Conservation (phyloP, 2,797 vertebrate species). For the Scomberomorus guttatus region DNA sequence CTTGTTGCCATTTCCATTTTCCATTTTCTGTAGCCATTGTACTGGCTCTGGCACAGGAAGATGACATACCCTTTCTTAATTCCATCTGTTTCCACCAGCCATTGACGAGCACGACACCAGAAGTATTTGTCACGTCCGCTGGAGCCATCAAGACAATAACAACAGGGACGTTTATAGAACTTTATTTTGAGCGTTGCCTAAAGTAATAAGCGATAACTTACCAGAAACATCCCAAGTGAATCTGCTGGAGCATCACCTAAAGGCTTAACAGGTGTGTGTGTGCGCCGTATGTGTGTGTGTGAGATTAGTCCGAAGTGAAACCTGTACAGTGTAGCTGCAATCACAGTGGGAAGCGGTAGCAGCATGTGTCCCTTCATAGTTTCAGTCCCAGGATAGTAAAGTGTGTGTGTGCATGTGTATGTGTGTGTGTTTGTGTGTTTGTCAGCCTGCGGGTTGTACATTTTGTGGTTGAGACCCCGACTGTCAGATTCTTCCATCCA, state of each 20-base stretch:
- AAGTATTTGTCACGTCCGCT: neutral
- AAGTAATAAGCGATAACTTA: too few species aligned
- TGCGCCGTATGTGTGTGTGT: neutral
- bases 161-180: too few species aligned
- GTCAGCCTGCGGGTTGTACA: conserved; percentile 46
- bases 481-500: conserved; percentile 55
- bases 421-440: conserved; percentile 5
- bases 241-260: neutral
- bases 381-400: conserved; percentile 7
- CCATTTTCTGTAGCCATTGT: neutral
- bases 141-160: neutral
- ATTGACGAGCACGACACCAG: neutral
- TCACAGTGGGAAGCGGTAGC: neutral
- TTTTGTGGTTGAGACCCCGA: conserved; percentile 48
- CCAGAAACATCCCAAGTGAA: too few species aligned
- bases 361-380: neutral
- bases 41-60: too few species aligned
- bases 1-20: neutral
- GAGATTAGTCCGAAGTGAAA: too few species aligned
- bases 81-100: neutral
- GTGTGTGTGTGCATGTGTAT: conserved; percentile 2
- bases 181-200: too few species aligned
- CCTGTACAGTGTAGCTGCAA: too few species aligned
- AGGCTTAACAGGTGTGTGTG: neutral
- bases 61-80: too few species aligned